Evolutionary conservation across 2,888 invertebrate genomes (phyloP), one percentile per base, ranked within the genome.

Genomic region (Melipona beecheii): DNA sequence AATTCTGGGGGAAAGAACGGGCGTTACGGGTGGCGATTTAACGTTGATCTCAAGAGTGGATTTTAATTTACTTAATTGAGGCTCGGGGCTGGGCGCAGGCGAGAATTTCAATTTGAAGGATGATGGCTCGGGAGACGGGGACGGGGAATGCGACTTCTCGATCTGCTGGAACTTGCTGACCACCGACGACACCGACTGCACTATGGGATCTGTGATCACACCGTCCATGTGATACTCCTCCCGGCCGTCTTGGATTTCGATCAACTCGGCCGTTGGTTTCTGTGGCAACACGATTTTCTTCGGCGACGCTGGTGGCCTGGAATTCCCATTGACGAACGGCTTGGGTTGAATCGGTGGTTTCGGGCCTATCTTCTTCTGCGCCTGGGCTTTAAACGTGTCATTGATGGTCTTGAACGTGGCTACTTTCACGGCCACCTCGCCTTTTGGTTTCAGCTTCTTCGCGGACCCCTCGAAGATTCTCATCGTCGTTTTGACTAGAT

Each of bases 401-500:
- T 96, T 96, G 78, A 96, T 96, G 68, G 95, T 96, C 90, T 96
- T 96, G 92, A 96, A 96, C 66, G 95, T 96, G 24, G 96, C 96
- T 9, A 96, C 96, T 93, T 96, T 96, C 60, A 95, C 96, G 21
- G 96, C 96, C 2, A 96, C 96, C 62, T 96, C 96, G 75, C 95
- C 94, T 68, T 93, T 94, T 0, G 94, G 94, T 78, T 94, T 94
- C 60, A 95, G 78, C 93, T 95, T 91, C 90, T 94, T 90, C 91
- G 95, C 91, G 85, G 95, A 83, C 94, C 84, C 95, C 94, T 98
- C 98, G 95, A 98, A 98, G 92, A 98, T 97, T 92, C 97, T 96
- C 85, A 98, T 96, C 21, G 98, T 97, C 83, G 98, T 97, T 91
- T 97, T 97, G 82, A 98, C 98, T 87, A 98, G 96, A 95, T 98